A percentile compares a stretch with the other conserved stretches of the same genome.
phyloP scores from a whole-genome alignment of 2,797 vertebrate species.

The Threskiornis aethiopicus region DNA sequence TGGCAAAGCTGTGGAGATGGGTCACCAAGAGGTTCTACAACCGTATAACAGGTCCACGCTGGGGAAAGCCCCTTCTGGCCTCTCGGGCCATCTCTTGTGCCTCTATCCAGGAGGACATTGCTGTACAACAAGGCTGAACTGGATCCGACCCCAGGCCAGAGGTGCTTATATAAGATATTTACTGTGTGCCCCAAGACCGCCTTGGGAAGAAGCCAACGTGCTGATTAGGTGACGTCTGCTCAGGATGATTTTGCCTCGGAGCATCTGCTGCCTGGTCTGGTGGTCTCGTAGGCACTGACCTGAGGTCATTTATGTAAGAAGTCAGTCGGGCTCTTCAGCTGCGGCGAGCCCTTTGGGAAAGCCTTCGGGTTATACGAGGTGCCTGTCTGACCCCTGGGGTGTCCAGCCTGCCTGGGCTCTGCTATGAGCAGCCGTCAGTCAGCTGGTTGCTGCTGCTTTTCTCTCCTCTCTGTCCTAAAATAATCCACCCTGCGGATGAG shows the following conservation, averaged over 20 bases:
- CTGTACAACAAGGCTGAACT: not conserved
- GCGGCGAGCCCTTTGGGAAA: not conserved
- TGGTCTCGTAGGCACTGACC: not conserved
- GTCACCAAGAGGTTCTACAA: not conserved
- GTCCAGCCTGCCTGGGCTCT: not conserved
- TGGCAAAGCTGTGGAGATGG: not conserved
- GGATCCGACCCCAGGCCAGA: not conserved
- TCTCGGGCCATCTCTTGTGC: not conserved
- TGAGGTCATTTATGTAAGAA: constrained; percentile 38
- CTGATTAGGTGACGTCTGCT: constrained; percentile 68
- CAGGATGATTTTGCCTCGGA: constrained; percentile 17
- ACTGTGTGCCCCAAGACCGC: constrained; percentile 20
- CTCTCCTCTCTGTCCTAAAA: not conserved
- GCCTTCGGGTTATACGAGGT: not conserved
- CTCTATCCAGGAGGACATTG: not conserved
- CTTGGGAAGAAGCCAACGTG: constrained; percentile 10
- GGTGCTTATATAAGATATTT: constrained; percentile 64
- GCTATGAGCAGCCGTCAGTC: not conserved
- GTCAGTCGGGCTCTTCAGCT: not conserved
- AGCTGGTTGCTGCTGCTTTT: not conserved
- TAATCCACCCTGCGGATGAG: not conserved
- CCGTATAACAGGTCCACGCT: accelerated
- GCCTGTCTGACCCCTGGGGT: not conserved
- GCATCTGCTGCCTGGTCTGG: constrained; percentile 52
- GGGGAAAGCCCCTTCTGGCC: not conserved